Evolutionary conservation across 2,797 vertebrate species (phyloP).

Genomic region (Pangasius mekongensis): DNA sequence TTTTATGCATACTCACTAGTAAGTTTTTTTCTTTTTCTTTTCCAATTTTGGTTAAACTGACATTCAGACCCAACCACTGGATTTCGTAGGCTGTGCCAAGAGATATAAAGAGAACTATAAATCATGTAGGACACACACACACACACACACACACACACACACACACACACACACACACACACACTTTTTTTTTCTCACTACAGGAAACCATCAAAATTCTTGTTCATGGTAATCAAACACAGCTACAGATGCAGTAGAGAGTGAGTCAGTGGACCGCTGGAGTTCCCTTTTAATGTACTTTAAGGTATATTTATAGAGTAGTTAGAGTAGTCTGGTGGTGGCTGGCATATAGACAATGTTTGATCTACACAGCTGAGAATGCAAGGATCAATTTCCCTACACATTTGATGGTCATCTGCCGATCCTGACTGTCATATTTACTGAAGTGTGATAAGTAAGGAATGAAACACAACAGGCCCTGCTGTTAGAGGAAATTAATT

Average conservation of each 20-base stretch:
- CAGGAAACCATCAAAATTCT: background rate
- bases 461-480: background rate
- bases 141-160: no score
- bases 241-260: background rate
- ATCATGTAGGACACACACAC: background rate
- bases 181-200: background rate
- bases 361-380: background rate
- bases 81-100: background rate
- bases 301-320: background rate
- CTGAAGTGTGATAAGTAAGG: background rate
- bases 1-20: background rate
- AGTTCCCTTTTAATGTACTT: background rate
- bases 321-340: background rate
- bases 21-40: no score
- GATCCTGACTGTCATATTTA: background rate
- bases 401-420: background rate
- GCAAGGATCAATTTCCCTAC: background rate
- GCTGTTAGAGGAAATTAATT: background rate
- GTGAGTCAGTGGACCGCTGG: background rate
- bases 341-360: background rate
- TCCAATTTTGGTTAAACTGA: background rate
- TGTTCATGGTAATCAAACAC: background rate
- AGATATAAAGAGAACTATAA: background rate
- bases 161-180: no score
- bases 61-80: background rate